A percentile compares a stretch with the other conserved stretches of the same genome.
Conservation (phyloP, 2,888 invertebrate species). For the Thera obeliscata region DNA sequence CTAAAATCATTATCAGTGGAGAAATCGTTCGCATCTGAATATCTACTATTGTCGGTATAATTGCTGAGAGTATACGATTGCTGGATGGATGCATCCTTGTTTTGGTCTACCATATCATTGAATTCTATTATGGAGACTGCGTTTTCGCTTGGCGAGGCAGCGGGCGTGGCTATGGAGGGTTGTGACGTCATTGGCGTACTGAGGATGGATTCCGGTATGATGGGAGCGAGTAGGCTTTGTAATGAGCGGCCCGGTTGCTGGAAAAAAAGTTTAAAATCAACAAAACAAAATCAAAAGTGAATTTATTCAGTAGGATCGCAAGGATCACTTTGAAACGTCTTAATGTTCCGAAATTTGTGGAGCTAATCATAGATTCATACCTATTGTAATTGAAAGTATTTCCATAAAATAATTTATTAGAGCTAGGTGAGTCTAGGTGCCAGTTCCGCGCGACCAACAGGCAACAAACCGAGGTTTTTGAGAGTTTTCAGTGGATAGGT, state of each 20-base stretch:
- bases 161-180: slow-evolving; percentile 14
- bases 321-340: no score
- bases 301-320: no score
- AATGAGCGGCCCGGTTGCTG: slow-evolving; percentile 57
- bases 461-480: no score
- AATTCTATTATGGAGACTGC: slow-evolving; percentile 38
- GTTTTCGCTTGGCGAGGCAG: slow-evolving; percentile 15
- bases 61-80: slow-evolving; percentile 20
- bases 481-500: no score
- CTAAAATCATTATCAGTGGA: slow-evolving; percentile 15
- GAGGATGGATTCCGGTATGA: slow-evolving; percentile 43
- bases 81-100: slow-evolving; percentile 2
- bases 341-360: no score
- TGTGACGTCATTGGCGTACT: slow-evolving; percentile 18
- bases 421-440: no score
- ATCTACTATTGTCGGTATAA: slow-evolving; percentile 21
- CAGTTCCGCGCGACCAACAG: no score
- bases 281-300: no score
- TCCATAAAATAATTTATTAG: no score
- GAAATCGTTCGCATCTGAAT: not conserved
- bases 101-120: slow-evolving; percentile 40
- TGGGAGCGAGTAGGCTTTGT: slow-evolving; percentile 71
- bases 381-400: no score
- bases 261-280: not conserved
- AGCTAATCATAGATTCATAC: no score